These are phyloP conservation scores for Apodemus speciosus DNA, from an alignment of 2,113 vertebrate genomes.

Conservation along the genomic window DNA sequence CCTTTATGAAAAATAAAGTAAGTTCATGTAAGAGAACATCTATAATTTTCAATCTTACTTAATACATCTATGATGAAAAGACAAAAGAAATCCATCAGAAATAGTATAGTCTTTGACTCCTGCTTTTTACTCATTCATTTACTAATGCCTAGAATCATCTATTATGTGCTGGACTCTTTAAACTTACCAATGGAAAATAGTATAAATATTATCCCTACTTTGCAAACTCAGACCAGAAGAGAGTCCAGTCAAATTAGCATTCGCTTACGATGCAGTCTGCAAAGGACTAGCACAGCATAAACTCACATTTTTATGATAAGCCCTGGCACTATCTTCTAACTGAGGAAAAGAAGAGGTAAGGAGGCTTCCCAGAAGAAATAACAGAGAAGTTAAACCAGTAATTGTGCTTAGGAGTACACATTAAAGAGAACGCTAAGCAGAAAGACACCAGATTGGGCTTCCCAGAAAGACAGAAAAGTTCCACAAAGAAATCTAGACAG, in stretches of 20 bases:
- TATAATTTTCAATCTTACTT: conserved; percentile 2
- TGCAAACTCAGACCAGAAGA: neutral
- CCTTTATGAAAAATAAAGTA: neutral
- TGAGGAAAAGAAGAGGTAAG: neutral
- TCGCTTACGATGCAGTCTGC: neutral
- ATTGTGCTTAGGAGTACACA: neutral
- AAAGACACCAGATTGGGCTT: neutral
- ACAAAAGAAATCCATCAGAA: neutral
- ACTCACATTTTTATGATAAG: neutral
- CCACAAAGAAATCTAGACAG: neutral
- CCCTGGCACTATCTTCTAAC: neutral
- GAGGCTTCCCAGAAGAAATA: neutral
- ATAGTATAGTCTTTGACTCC: conserved; percentile 18
- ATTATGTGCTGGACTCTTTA: neutral
- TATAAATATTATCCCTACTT: neutral
- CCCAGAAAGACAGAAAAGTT: conserved; percentile 6
- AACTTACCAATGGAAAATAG: neutral
- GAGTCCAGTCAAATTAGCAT: neutral
- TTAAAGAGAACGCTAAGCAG: neutral
- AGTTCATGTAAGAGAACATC: neutral
- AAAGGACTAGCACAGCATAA: neutral
- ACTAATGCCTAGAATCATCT: neutral
- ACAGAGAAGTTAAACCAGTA: neutral
- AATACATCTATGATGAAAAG: conserved; percentile 2
- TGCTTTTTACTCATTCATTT: conserved; percentile 41